Base-by-base conservation (phyloP, 2,113 vertebrate species). In the Eurypyga helias region DNA sequence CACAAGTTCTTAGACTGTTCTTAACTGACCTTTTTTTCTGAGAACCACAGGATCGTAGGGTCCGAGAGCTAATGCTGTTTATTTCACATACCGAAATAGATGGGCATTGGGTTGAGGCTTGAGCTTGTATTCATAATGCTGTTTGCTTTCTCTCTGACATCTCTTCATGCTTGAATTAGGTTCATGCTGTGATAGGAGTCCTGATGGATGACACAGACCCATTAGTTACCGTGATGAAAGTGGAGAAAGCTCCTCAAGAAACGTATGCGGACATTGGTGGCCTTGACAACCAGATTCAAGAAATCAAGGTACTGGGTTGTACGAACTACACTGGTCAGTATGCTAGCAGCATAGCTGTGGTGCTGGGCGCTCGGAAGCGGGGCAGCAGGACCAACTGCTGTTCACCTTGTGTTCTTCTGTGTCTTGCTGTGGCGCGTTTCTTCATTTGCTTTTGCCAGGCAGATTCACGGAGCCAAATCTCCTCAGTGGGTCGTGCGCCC, bases 131-230 rank as follows among this genome's bases (percentile, higher is more conserved):
- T 51, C 60, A 17, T 67, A 54, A 18, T n/a, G 20, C 7, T 77
- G 17, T 17, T 82, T 89, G 73, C 62, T 61, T 65, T 52, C n/a
- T 52, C n/a, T 78, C 11, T 86, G 34, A 45, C 43, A 58, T 83
- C 24, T 61, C n/a, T 62, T 69, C 19, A 70, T 91, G 61, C 45
- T 96, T 95, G 62, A 29, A 65, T 73, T 75, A 99, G 99, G 99
- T 99, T 71, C 99, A 99, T 71, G 99, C 99, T 16, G 99, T 99
- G 87, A 99, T 99, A 24, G 99, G 99, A 73, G 99, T 99, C 71
- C 98, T 99, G 85, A 99, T 99, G 99, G 99, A 99, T 78, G 99
- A 99, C 96, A 99, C 99, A 0, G 99, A 99, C 91, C 99, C 99
- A 17, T 91, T 99, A 94, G 99, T 99, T 92, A 99, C 99, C 1